Percentiles rank a stretch among this genome's conserved stretches.
Evolutionary conservation across 2,888 invertebrate species (phyloP).

Genomic region (Dolichopus griseipennis): DNA sequence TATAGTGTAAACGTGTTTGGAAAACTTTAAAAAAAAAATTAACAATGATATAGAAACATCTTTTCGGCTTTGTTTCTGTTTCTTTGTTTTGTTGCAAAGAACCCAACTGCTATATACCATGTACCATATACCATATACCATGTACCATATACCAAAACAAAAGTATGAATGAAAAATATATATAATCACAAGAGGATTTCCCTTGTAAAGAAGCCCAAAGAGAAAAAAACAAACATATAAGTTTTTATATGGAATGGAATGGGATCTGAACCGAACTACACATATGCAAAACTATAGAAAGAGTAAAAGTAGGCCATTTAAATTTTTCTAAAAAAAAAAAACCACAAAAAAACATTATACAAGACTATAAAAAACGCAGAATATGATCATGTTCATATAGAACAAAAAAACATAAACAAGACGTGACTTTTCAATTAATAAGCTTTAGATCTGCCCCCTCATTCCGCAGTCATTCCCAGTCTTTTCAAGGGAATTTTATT

Average conservation of each 20-base stretch:
- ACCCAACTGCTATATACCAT: too few relatives aligned
- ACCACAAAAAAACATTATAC: neutral
- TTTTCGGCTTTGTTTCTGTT: too few relatives aligned
- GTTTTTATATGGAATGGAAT: too few relatives aligned
- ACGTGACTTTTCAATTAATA: constrained; percentile 6
- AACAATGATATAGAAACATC: too few relatives aligned
- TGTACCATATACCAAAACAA: too few relatives aligned
- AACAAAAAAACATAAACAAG: neutral
- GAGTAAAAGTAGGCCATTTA: neutral
- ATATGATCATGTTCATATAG: neutral
- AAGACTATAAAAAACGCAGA: neutral
- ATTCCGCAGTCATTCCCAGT: neutral
- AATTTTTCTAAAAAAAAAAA: neutral
- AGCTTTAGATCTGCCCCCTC: neutral
- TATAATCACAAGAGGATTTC: too few relatives aligned
- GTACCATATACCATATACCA: too few relatives aligned
- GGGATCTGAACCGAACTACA: neutral
- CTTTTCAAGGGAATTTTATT: neutral
- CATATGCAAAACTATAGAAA: neutral
- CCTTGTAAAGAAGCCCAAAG: too few relatives aligned
- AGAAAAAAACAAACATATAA: too few relatives aligned
- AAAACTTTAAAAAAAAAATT: neutral
- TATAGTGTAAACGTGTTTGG: neutral
- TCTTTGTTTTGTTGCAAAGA: too few relatives aligned
- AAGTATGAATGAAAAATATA: too few relatives aligned